Percentiles rank a stretch among this genome's conserved stretches.
Conservation (phyloP, 1,140 invertebrate species). For the Drosophila eugracilis region DNA sequence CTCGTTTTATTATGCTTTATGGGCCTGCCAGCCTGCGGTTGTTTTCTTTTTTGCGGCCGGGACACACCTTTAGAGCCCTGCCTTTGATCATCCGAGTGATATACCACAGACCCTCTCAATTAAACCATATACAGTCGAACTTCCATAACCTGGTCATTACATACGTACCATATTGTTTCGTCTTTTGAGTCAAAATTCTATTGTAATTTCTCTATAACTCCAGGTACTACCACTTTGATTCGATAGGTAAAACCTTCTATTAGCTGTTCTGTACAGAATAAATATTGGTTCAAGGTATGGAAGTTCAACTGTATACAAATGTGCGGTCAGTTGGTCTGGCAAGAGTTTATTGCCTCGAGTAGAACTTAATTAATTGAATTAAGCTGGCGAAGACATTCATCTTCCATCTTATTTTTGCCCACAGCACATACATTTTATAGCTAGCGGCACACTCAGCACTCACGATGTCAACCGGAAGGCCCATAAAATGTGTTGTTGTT, state of each 20-base stretch:
- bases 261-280: background rate
- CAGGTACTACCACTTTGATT: background rate
- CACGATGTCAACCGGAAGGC: constrained; percentile 92
- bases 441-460: constrained; percentile 47
- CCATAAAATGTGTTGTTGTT: constrained; percentile 94
- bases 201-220: background rate
- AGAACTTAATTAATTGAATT: constrained; percentile 82
- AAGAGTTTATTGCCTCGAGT: constrained; percentile 77
- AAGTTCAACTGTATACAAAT: constrained; percentile 6
- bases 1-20: constrained; percentile 70
- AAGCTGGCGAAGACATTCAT: constrained; percentile 64
- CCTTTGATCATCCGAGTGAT: constrained; percentile 57
- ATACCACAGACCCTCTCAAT: constrained; percentile 43
- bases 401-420: constrained; percentile 42
- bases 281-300: background rate
- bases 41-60: constrained; percentile 25
- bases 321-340: constrained; percentile 38
- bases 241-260: background rate
- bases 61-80: constrained; percentile 53
- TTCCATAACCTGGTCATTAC: background rate
- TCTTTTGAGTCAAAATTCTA: background rate
- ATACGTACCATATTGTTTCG: background rate
- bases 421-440: constrained; percentile 25
- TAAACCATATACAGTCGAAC: constrained; percentile 38
- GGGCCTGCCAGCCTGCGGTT: constrained; percentile 60